A percentile compares a stretch with the other conserved stretches of the same genome.
phyloP scores from a whole-genome alignment of 2,888 invertebrate genomes.

The Pseudococcus longispinus region DNA sequence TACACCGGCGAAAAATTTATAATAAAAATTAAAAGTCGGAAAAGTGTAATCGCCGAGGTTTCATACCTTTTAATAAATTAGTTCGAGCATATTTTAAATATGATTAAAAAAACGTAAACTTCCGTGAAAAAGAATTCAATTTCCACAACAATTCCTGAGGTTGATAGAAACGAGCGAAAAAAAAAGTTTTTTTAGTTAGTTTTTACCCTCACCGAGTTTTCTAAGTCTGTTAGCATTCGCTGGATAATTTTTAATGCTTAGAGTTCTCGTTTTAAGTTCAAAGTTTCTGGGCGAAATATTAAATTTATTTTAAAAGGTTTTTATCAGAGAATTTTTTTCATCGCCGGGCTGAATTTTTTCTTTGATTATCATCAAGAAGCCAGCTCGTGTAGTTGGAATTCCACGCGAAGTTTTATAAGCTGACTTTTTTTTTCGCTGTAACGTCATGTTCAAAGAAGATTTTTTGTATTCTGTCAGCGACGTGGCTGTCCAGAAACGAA shows the following conservation, averaged over 20 bases:
- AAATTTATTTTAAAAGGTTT: conserved; percentile 44
- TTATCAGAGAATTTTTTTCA: conserved; percentile 14
- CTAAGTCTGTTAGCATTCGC: conserved; percentile 37
- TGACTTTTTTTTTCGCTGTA: background rate
- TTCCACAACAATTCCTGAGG: conserved; percentile 48
- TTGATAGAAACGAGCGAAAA: conserved; percentile 13
- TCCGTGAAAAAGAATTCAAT: conserved; percentile 48
- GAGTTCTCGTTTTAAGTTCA: conserved; percentile 6
- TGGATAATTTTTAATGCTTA: conserved; percentile 29
- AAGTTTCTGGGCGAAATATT: conserved; percentile 32
- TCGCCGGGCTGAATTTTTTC: background rate
- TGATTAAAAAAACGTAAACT: conserved; percentile 27
- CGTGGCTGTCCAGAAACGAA: too few relatives aligned
- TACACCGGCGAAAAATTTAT: background rate
- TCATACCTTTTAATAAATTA: conserved; percentile 44
- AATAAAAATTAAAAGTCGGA: conserved; percentile 12
- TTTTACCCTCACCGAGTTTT: conserved; percentile 17
- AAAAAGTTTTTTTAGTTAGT: conserved; percentile 46
- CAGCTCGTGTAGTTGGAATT: background rate
- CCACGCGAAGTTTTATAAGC: background rate
- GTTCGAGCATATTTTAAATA: conserved; percentile 40
- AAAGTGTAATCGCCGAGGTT: conserved; percentile 2
- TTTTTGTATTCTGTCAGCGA: too few relatives aligned
- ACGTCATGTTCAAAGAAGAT: too few relatives aligned
- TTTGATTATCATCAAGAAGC: conserved; percentile 20